Conservation (phyloP, 2,113 vertebrate species). For the Chloroceryle aenea region DNA sequence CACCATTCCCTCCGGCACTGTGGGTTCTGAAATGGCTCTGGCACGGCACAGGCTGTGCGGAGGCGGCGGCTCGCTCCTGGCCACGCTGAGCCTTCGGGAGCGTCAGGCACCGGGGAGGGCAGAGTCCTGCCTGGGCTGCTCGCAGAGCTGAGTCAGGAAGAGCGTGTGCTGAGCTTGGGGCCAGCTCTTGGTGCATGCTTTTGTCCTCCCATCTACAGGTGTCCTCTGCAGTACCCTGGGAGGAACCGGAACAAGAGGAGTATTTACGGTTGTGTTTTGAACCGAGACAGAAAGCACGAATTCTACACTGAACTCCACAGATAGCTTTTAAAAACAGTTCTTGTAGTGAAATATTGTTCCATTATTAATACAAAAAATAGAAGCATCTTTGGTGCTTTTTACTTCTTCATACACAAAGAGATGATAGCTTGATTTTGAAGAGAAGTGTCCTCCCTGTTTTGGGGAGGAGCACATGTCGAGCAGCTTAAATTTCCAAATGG, state of each 20-base stretch:
- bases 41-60: accelerated
- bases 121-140: neutral
- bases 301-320: neutral
- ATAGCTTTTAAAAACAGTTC: neutral
- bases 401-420: neutral
- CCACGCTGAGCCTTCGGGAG: neutral
- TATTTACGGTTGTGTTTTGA: neutral
- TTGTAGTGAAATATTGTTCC: neutral
- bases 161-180: neutral
- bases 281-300: neutral
- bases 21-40: neutral
- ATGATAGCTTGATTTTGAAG: neutral
- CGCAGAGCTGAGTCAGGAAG: neutral
- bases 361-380: neutral
- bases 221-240: neutral
- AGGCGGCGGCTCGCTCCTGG: neutral
- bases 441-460: neutral
- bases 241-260: neutral
- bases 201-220: neutral
- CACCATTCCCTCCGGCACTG: accelerated
- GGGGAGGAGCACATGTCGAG: neutral
- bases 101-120: neutral
- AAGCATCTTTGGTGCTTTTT: accelerated
- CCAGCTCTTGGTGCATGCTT: neutral
- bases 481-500: neutral